Evolutionary conservation across 2,797 vertebrate species (phyloP), one percentile per base, ranked within the genome.

Genomic region (Pipistrellus pygmaeus): DNA sequence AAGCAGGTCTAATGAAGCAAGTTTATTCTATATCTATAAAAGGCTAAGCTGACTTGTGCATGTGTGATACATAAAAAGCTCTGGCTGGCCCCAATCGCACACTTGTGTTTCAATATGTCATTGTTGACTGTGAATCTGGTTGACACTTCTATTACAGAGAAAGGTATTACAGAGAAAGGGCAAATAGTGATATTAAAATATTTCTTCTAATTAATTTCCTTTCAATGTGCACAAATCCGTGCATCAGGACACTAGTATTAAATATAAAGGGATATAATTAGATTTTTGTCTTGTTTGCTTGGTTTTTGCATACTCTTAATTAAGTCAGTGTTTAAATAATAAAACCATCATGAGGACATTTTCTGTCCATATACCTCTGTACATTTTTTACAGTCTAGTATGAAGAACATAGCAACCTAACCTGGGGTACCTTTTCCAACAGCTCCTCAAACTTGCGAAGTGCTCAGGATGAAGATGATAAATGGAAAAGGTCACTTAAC

Each of bases 271-370:
- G 25, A 97, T 95, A 93, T 90, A 90, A 66, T 84, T 91, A 86
- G 41, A 71, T 30, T 85, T 94, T 88, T 91, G 32, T 76, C 53
- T 64, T 82, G 8, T 87, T 81, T 88, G 18, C 60, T 84, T 85
- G 51, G 41, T 87, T 90, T 93, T 92, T 88, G 2, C 5, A 96
- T 96, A 96, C 97, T 95, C 62, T 55, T 75, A 95, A 92, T 94
- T 95, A 97, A 97, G 92, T 93, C 95, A 94, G 90, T 77, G 93
- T 82, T 93, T 96, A 72, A 83, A 88, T 96, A 97, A 97, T 96
- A 76, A 98, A 97, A 84, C 9, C 1, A 55, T 64, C 25, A 84
- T 62, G 72, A 85, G n/a, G 78, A 73, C 76, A 38, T 68, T 81
- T 93, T 97, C 95, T 97, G 94, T 68, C 91, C 96, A 75, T n/a